Percentiles rank a stretch among this genome's conserved stretches.
Conservation (phyloP, 2,888 invertebrate species). For the Chloroclysta siterata region DNA sequence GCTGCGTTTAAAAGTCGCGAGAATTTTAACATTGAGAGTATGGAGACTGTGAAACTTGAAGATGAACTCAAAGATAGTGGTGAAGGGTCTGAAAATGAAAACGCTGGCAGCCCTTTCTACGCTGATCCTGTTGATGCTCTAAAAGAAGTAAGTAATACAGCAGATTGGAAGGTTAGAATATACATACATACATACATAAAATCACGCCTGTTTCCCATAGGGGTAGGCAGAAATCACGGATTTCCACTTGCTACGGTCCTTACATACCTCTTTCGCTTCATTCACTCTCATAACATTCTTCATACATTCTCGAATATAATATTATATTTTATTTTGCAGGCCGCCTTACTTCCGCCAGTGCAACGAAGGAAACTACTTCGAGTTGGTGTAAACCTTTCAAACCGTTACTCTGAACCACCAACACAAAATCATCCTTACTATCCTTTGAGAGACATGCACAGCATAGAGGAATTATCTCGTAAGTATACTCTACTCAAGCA, state of each 20-base stretch:
- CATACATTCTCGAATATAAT: too few species aligned
- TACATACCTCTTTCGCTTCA: too few species aligned
- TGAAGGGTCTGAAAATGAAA: conserved; percentile 79
- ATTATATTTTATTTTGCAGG: conserved; percentile 52
- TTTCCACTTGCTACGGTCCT: too few species aligned
- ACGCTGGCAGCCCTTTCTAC: conserved; percentile 94
- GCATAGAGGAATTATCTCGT: conserved; percentile 83
- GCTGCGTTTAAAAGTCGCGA: conserved; percentile 73
- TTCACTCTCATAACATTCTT: too few species aligned
- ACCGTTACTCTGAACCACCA: conserved; percentile 87
- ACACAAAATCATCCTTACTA: conserved; percentile 80
- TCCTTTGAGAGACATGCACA: conserved; percentile 81
- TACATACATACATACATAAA: too few species aligned
- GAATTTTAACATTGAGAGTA: conserved; percentile 73
- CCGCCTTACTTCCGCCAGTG: conserved; percentile 71
- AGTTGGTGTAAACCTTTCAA: conserved; percentile 77
- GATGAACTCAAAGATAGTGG: conserved; percentile 65
- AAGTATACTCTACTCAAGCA: conserved; percentile 2
- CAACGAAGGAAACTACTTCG: conserved; percentile 75
- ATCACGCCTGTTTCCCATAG: too few species aligned
- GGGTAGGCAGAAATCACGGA: too few species aligned
- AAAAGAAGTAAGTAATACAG: conserved; percentile 76
- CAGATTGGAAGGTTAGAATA: not conserved
- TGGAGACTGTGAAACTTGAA: conserved; percentile 80
- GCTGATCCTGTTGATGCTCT: conserved; percentile 95